These are phyloP conservation scores for Acanthaster planci DNA, from an alignment of 35 echinoderm and acorn worm species.

Conservation along the genomic window DNA sequence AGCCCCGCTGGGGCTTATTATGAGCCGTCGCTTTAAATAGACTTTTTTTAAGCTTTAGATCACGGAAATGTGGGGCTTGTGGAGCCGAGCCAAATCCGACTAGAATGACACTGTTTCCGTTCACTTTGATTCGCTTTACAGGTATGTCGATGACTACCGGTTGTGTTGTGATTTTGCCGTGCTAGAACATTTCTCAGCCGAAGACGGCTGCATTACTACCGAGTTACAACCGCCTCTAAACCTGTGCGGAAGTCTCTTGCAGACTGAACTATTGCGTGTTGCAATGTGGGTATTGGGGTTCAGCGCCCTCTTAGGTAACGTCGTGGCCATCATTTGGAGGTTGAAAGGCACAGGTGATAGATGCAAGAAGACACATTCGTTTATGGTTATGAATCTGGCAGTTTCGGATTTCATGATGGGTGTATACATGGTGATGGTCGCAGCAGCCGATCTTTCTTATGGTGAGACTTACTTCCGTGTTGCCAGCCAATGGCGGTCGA, in stretches of 20 bases:
- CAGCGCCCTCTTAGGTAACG: slow-evolving; percentile 57
- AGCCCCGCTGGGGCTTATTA: too few species aligned
- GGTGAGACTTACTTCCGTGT: slow-evolving; percentile 42
- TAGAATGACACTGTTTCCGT: too few species aligned
- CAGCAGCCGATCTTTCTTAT: slow-evolving; percentile 46
- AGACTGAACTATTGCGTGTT: slow-evolving; percentile 33
- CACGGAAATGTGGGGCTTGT: too few species aligned
- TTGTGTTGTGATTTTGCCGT: slow-evolving; percentile 18
- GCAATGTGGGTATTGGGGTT: slow-evolving; percentile 58
- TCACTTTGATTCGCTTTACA: background rate
- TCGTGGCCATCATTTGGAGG: slow-evolving; percentile 40
- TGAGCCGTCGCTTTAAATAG: too few species aligned
- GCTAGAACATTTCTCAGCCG: too few species aligned
- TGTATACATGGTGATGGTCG: slow-evolving; percentile 60
- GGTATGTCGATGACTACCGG: slow-evolving; percentile 26
- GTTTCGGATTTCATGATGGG: slow-evolving; percentile 69
- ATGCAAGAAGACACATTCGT: background rate
- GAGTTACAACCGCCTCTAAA: background rate
- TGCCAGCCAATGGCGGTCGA: slow-evolving; percentile 43
- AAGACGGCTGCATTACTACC: background rate
- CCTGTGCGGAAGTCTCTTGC: slow-evolving; percentile 49
- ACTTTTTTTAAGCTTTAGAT: too few species aligned
- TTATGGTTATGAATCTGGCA: slow-evolving; percentile 56
- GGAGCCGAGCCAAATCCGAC: too few species aligned
- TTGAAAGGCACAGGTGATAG: background rate